Evolutionary conservation across 1,140 invertebrate species (phyloP), one percentile per base, ranked within the genome.

Genomic region (Heliothis virescens): DNA sequence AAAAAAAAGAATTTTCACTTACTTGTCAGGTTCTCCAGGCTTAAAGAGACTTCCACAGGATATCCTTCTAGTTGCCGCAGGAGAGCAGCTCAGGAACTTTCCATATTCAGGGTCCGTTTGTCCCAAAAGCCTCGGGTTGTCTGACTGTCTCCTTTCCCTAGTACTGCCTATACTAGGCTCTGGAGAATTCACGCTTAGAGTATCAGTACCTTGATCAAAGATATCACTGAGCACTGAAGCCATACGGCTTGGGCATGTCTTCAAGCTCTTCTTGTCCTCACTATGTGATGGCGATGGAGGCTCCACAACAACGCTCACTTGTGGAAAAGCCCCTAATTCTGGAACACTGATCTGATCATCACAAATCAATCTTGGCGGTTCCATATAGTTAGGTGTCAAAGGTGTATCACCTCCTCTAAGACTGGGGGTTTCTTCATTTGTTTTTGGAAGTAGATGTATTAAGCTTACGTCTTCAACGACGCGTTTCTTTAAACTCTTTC

Each of bases 31-130:
- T 89, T 96, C 96, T 9, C 95, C 95, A 15, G 96, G 95, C 90
- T 97, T 97, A 82, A 97, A 95, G 60, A 98, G 96, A 91, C 97
- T 97, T 69, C 97, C 97, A 82, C 97, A 97, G 65, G 97, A 97
- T 88, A 98, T 97, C 74, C 97, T 95, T 84, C 97, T 95, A 48
- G 97, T 97, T 16, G 97, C 97, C 67, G 97, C 97, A 9, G 97
- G 97, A 10, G 97, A 97, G 82, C 96, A 95, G 79, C 95, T 96
- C 13, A 96, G 88, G 83, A 96, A 96, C 50, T 95, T 94, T 11
- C 95, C 92, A 82, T 96, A 96, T 84, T 96, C 95, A 12, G 95
- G 95, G 86, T 96, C 96, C 69, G 96, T 57, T 3, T 78, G 95
- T 34, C 95, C 95, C 47, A 96, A 87, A 13, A 96, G 91, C 82